These are phyloP conservation scores for Carcina quercana DNA, from an alignment of 2,888 invertebrate genomes.

Conservation along the genomic window DNA sequence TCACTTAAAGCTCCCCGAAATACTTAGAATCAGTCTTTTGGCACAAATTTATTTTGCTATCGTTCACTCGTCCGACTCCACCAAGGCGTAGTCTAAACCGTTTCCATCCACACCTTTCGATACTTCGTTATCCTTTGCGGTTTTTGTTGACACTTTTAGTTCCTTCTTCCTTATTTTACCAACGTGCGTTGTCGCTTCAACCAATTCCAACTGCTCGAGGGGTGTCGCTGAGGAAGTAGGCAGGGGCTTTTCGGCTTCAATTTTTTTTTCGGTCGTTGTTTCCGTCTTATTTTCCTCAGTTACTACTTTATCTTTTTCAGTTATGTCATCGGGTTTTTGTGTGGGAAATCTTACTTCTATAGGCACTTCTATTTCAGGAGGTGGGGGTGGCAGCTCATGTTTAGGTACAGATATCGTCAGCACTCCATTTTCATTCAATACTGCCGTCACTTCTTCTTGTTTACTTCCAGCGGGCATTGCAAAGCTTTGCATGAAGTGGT, in stretches of 20 bases:
- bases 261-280: constrained; percentile 6
- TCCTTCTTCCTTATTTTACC: constrained; percentile 68
- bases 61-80: constrained; percentile 26
- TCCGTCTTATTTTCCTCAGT: constrained; percentile 4
- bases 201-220: constrained; percentile 39
- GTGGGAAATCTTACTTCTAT: constrained; percentile 41
- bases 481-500: constrained; percentile 59
- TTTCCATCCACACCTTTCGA: constrained; percentile 50
- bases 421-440: constrained; percentile 47
- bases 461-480: constrained; percentile 51
- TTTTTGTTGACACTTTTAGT: constrained; percentile 47
- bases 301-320: constrained; percentile 16
- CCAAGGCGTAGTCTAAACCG: constrained; percentile 46
- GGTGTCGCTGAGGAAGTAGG: constrained; percentile 27
- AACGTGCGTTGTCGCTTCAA: constrained; percentile 53
- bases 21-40: constrained; percentile 46
- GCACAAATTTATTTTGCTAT: constrained; percentile 17
- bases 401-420: constrained; percentile 50
- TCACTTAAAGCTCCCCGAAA: constrained; percentile 34
- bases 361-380: constrained; percentile 52
- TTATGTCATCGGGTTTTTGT: constrained; percentile 23
- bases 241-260: neutral
- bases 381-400: constrained; percentile 56
- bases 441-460: constrained; percentile 56
- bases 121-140: constrained; percentile 58